Evolutionary conservation across 1,140 invertebrate species (phyloP).

Genomic region (Dinothrombium tinctorium): DNA sequence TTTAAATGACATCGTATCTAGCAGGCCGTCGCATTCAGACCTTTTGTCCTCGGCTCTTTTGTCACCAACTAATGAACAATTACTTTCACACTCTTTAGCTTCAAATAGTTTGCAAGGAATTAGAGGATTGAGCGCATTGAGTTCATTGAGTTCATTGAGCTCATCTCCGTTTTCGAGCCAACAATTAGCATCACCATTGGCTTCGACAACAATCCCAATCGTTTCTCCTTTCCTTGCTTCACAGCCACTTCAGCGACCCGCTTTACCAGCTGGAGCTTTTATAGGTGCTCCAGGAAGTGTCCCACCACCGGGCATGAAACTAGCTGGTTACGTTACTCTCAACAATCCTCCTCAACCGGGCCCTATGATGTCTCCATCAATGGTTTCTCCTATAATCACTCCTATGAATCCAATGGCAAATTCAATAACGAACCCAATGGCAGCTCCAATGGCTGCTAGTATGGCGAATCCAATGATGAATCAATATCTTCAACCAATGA

Average conservation of each 20-base stretch:
- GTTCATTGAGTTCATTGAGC: no score
- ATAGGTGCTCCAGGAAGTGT: slow-evolving; percentile 3
- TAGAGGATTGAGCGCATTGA: no score
- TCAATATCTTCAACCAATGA: background rate
- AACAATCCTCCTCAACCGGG: background rate
- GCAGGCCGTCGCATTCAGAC: no score
- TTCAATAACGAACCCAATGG: background rate
- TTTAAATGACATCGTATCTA: no score
- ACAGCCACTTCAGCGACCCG: background rate
- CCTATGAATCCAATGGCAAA: background rate
- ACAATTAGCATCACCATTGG: background rate
- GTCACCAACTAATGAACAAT: no score
- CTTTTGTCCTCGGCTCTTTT: no score
- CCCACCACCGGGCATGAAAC: slow-evolving; percentile 6
- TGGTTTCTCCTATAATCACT: background rate
- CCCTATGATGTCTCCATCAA: background rate
- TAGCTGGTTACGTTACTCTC: slow-evolving; percentile 5
- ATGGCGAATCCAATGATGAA: background rate
- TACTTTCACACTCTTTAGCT: no score
- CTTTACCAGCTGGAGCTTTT: slow-evolving; percentile 4
- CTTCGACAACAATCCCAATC: background rate
- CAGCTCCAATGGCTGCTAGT: background rate
- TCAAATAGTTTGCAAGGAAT: no score
- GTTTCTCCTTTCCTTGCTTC: background rate
- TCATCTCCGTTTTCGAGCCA: no score